phyloP scores from a whole-genome alignment of 92 coral and sea anemone species.

The Anthopleura xanthogrammica region DNA sequence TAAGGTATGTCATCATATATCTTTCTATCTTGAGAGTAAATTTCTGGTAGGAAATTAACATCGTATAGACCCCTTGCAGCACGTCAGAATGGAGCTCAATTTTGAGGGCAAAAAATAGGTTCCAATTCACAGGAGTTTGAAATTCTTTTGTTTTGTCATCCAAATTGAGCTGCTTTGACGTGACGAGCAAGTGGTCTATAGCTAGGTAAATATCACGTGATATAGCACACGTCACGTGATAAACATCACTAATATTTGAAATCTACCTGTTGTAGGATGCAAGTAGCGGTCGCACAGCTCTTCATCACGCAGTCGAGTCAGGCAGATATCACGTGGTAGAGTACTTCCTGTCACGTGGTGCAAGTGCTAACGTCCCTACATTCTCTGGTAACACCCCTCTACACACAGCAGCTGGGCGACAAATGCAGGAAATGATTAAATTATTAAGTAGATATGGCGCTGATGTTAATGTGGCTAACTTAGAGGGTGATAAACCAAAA shows the following conservation, averaged over 20 bases:
- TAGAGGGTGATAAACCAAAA: conserved; percentile 84
- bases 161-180: no score
- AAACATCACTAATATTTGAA: not conserved
- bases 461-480: conserved; percentile 75
- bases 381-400: conserved; percentile 93
- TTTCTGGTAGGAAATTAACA: no score
- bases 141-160: no score
- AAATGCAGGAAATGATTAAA: conserved; percentile 79
- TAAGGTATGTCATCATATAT: conserved; percentile 38
- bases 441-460: conserved; percentile 75
- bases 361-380: conserved; percentile 80
- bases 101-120: no score
- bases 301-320: conserved; percentile 98
- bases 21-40: not conserved
- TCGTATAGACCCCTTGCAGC: no score
- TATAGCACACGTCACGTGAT: not conserved
- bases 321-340: conserved; percentile 74
- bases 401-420: conserved; percentile 95
- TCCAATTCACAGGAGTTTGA: no score
- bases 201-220: not conserved
- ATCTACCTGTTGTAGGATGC: conserved; percentile 56
- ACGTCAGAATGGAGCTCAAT: no score
- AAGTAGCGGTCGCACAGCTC: conserved; percentile 91
- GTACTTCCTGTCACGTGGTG: conserved; percentile 77
- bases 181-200: no score